Conservation (phyloP, 2,113 vertebrate genomes). For the Micronycteris hirsuta region DNA sequence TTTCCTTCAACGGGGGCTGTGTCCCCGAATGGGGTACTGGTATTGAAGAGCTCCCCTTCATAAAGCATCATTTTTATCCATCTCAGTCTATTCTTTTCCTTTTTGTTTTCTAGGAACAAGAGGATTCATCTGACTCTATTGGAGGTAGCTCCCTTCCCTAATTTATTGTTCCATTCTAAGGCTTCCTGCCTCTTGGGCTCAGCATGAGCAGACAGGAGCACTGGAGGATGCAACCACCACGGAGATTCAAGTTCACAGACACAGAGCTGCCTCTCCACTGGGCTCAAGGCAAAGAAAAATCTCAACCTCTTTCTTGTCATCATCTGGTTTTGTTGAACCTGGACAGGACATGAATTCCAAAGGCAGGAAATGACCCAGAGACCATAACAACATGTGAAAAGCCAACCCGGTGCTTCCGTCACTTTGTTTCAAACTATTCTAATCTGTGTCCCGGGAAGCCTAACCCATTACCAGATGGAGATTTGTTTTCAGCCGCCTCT, state of each 20-base stretch:
- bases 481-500: conserved; percentile 43
- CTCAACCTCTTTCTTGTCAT: conserved; percentile 21
- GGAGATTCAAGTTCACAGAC: not conserved
- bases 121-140: conserved; percentile 46
- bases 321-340: conserved; percentile 23
- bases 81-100: not conserved
- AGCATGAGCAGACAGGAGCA: not conserved
- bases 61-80: not conserved
- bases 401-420: conserved; percentile 50
- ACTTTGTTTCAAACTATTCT: conserved; percentile 65
- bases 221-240: fast-evolving
- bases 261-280: not conserved
- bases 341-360: conserved; percentile 67
- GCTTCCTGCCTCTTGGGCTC: not conserved
- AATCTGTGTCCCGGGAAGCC: conserved; percentile 68
- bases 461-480: conserved; percentile 68
- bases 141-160: conserved; percentile 53
- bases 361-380: conserved; percentile 68
- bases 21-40: not conserved
- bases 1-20: fast-evolving
- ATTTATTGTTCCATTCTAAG: conserved; percentile 13
- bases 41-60: not conserved
- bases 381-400: conserved; percentile 59
- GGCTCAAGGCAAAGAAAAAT: not conserved
- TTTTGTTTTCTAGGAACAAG: conserved; percentile 43